Base-by-base conservation (phyloP, 2,797 vertebrate genomes). In the Gymnothorax reevesii region DNA sequence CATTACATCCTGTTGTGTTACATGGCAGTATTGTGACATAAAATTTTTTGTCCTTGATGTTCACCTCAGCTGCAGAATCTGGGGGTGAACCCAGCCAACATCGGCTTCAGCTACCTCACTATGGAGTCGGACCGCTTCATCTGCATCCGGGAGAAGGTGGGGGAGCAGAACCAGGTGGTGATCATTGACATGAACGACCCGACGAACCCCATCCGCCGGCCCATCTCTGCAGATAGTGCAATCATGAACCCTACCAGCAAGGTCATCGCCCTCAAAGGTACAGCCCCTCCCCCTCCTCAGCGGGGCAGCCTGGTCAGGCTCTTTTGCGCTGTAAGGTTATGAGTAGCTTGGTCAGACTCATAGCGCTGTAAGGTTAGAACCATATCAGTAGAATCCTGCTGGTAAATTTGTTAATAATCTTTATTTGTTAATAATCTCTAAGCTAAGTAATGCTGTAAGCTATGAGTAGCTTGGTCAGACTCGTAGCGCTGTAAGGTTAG, bases 121-220 rank as follows among this genome's bases (percentile, higher is more conserved):
- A 97, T 98, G 97, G 98, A 98, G 94, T 98, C 97, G 0, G 98
- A 99, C 94, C 97, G 97, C 89, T 99, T 97, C 94, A 98, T 98
- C 93, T 98, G 98, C 92, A 96, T 98, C 91, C 92, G 97, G 82
- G 98, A 99, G 93, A 98, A 98, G 89, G 97, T 98, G 83, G 97
- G 97, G 0, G 97, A 98, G 82, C 97, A 98, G 94, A 97, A 97
- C 25, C 98, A 98, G 90, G 97, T 98, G 86, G 96, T 98, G 86
- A 98, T 98, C 66, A 95, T 98, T 89, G 98, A 98, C 92, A 92
- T 98, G 96, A 96, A 94, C 0, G 97, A 99, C 90, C 96, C 97
- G 77, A 95, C 95, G 42, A 97, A 96, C 66, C 97, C 96, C 0
- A 97, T 98, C 91, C 95, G 97, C 86, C 95, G 96, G 27, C 97